A percentile compares a stretch with the other conserved stretches of the same genome.
phyloP scores from a whole-genome alignment of 2,888 invertebrate species.

The Toxonevra muliebris region DNA sequence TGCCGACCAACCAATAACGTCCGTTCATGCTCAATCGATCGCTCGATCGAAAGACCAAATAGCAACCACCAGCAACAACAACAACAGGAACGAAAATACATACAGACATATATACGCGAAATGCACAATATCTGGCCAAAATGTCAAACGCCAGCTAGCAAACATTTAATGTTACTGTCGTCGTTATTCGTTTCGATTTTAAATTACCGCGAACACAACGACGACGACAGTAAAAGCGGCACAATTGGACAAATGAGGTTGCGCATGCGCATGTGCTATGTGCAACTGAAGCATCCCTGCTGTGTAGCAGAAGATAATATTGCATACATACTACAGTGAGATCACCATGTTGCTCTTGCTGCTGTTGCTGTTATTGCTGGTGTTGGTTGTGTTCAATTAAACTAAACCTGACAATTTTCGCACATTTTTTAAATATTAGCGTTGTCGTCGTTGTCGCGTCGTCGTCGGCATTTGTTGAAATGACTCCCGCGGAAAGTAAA shows the following conservation, averaged over 20 bases:
- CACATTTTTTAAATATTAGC: slow-evolving; percentile 16
- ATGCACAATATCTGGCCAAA: neutral
- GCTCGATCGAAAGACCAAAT: no score
- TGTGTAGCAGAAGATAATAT: neutral
- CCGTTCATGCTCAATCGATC: neutral
- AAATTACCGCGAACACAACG: slow-evolving; percentile 4
- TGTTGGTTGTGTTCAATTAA: slow-evolving; percentile 21
- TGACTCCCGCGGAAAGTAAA: no score
- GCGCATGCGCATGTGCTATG: neutral
- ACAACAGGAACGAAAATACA: no score
- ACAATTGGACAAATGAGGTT: neutral
- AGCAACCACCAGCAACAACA: no score
- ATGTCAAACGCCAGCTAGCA: slow-evolving; percentile 2
- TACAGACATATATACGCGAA: no score
- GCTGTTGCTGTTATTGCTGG: slow-evolving; percentile 12
- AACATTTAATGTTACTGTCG: slow-evolving; percentile 3
- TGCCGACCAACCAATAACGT: slow-evolving; percentile 4
- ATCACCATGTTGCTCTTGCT: slow-evolving; percentile 7
- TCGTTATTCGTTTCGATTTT: slow-evolving; percentile 7
- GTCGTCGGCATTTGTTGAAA: no score
- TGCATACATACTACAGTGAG: slow-evolving; percentile 14
- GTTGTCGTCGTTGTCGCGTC: no score
- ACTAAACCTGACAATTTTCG: slow-evolving; percentile 25
- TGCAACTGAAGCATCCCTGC: neutral
- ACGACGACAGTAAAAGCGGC: neutral